A percentile compares a stretch with the other conserved stretches of the same genome.
These are phyloP conservation scores for Puma concolor DNA, from an alignment of 2,113 vertebrate genomes.

Conservation along the genomic window DNA sequence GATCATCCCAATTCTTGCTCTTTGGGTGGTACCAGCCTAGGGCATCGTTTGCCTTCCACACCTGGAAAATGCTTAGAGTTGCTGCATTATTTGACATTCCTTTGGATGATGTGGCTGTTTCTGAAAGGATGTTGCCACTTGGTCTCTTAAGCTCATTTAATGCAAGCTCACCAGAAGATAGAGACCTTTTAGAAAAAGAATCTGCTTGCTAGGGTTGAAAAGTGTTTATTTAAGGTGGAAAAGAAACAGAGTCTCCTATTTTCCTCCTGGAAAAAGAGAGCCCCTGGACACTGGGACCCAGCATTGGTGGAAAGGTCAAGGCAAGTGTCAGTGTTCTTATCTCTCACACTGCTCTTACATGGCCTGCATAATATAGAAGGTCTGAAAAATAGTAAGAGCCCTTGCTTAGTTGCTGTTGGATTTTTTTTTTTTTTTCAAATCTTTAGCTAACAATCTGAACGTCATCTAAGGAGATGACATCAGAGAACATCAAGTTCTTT, in stretches of 20 bases:
- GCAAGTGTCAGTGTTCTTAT: neutral
- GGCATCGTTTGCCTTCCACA: neutral
- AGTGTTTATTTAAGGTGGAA: constrained; percentile 16
- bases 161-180: neutral
- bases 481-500: neutral
- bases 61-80: neutral
- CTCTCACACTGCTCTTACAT: neutral
- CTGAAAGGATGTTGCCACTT: neutral
- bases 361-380: neutral
- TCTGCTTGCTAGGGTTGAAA: neutral
- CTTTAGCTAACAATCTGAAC: neutral
- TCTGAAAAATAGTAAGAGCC: neutral
- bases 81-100: neutral
- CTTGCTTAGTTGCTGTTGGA: neutral
- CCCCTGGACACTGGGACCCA: neutral
- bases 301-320: neutral
- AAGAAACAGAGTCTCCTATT: neutral
- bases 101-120: neutral
- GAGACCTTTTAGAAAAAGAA: neutral
- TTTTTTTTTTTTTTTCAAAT: neutral
- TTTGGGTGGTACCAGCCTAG: neutral
- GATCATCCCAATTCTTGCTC: neutral
- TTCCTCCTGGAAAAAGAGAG: neutral
- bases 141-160: neutral
- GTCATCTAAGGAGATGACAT: neutral